A percentile compares a stretch with the other conserved stretches of the same genome.
Evolutionary conservation across 2,113 vertebrate genomes (phyloP).

Genomic region (Pedetes capensis): DNA sequence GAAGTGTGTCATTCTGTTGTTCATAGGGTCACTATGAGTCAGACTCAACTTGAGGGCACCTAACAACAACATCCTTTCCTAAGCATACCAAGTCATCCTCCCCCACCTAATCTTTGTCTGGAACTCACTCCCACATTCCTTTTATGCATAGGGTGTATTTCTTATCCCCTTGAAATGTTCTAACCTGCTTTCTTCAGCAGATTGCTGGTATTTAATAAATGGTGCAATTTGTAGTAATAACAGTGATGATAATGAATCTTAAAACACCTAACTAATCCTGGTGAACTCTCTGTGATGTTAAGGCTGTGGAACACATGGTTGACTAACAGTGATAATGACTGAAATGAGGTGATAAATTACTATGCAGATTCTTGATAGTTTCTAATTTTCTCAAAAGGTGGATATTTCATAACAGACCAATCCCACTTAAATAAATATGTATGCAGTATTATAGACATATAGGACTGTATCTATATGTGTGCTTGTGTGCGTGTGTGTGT

Average conservation of each 20-base stretch:
- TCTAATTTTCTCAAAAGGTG: slow-evolving; percentile 44
- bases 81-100: background rate
- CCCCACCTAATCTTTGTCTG: background rate
- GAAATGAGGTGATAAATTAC: slow-evolving; percentile 63
- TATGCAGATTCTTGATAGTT: slow-evolving; percentile 43
- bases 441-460: background rate
- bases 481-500: background rate
- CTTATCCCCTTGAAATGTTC: background rate
- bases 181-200: slow-evolving; percentile 35
- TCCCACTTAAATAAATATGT: slow-evolving; percentile 22
- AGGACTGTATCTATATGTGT: background rate
- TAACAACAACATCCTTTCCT: background rate
- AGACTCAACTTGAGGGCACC: too few relatives aligned
- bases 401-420: background rate
- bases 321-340: slow-evolving; percentile 64
- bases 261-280: slow-evolving; percentile 59
- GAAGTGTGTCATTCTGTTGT: too few relatives aligned
- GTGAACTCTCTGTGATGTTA: slow-evolving; percentile 51
- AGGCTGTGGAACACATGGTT: slow-evolving; percentile 16
- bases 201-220: slow-evolving; percentile 54
- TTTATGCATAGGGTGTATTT: background rate
- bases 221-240: slow-evolving; percentile 47
- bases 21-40: too few relatives aligned
- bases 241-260: slow-evolving; percentile 62
- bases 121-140: background rate